Evolutionary conservation across 2,888 invertebrate species (phyloP).

Genomic region (Marronus borbonicus): DNA sequence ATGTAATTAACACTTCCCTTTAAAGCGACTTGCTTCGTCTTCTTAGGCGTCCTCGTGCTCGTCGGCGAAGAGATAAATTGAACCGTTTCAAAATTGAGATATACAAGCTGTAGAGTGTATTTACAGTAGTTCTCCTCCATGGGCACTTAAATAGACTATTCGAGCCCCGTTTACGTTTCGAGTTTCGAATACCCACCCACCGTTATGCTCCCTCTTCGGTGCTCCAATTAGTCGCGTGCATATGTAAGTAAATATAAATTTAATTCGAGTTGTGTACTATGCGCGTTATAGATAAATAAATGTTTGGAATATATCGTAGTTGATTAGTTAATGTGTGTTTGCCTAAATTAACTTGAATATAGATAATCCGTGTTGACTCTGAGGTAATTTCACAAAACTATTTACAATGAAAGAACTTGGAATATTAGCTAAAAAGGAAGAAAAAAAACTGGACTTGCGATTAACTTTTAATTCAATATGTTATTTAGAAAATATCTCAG

Average conservation of each 20-base stretch:
- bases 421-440: too few species aligned
- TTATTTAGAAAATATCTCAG: too few species aligned
- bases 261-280: conserved; percentile 9
- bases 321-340: neutral
- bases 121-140: conserved; percentile 19
- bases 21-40: conserved; percentile 34
- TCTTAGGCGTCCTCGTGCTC: conserved; percentile 18
- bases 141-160: conserved; percentile 19
- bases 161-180: conserved; percentile 20
- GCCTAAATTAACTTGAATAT: too few species aligned
- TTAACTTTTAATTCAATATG: too few species aligned
- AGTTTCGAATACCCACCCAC: conserved; percentile 7
- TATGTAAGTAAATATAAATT: conserved; percentile 9
- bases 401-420: too few species aligned
- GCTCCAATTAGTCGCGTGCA: neutral
- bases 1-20: conserved; percentile 41
- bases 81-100: conserved; percentile 38
- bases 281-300: neutral
- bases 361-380: too few species aligned
- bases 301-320: conserved; percentile 4
- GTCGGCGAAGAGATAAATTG: conserved; percentile 31
- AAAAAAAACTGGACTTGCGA: too few species aligned
- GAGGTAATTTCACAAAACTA: too few species aligned
- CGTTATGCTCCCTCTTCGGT: conserved; percentile 3
- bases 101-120: conserved; percentile 36